A percentile compares a stretch with the other conserved stretches of the same genome.
Evolutionary conservation across 2,888 invertebrate species (phyloP).

Genomic region (Dicycla oo): DNA sequence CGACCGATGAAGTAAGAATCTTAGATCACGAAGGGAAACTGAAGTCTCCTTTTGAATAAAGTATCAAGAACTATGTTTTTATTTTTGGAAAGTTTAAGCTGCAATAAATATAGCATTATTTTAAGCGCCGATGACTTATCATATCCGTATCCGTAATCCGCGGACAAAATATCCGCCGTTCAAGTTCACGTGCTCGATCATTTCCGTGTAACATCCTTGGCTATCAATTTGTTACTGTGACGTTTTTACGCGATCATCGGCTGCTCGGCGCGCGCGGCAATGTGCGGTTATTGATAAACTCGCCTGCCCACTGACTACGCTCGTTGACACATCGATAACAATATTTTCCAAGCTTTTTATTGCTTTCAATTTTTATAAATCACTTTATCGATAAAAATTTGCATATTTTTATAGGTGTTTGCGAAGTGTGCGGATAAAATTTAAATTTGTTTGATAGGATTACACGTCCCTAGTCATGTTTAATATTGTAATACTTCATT

Average conservation of each 20-base stretch:
- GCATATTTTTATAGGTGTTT: conserved; percentile 53
- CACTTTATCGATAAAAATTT: conserved; percentile 63
- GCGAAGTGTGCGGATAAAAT: conserved; percentile 44
- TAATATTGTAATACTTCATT: conserved; percentile 31
- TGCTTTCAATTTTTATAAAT: conserved; percentile 60
- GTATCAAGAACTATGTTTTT: too few relatives aligned
- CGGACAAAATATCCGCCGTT: conserved; percentile 45
- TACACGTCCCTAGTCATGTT: conserved; percentile 45
- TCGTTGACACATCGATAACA: conserved; percentile 61
- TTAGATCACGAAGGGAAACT: neutral
- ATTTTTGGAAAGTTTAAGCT: too few relatives aligned
- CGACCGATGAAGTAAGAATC: neutral
- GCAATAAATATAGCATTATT: neutral
- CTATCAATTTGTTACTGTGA: conserved; percentile 60
- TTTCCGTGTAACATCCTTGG: conserved; percentile 50
- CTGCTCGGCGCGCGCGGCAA: conserved; percentile 21
- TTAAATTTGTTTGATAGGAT: conserved; percentile 57
- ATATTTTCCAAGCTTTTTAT: conserved; percentile 58
- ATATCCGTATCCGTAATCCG: conserved; percentile 23
- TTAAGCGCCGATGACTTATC: neutral
- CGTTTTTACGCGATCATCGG: conserved; percentile 58
- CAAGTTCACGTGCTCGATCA: conserved; percentile 35
- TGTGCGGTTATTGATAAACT: conserved; percentile 62
- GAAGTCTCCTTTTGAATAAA: neutral
- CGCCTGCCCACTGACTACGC: conserved; percentile 40